Base-by-base conservation (phyloP, 1,140 invertebrate genomes). In the Antheraea pernyi region DNA sequence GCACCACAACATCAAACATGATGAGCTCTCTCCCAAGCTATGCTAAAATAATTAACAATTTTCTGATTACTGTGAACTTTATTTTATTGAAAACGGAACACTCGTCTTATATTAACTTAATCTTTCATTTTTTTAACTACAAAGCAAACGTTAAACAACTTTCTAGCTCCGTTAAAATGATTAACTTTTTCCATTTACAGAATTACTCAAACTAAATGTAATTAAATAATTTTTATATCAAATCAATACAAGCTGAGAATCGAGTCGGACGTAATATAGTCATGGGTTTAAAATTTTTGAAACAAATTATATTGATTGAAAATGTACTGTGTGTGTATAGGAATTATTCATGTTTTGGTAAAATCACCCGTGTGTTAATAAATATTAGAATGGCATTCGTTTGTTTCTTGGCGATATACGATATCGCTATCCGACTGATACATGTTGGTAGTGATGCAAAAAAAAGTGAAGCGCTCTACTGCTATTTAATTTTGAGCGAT, bases 41-140 rank as follows among this genome's bases (percentile, higher is more conserved):
- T 59, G 74, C 74, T 80, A 80, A 76, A 80, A 80, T 80, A 80
- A 79, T 80, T 80, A 78, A 80, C 77, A 78, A 80, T 78, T 71
- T 74, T 67, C 73, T 71, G 70, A 72, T 75, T 70, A 72, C 74
- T 73, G 74, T 70, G 67, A 70, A 69, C 72, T 74, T 71, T 53
- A 53, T 53, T 53, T 6, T 53, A 13, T n/a, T 53, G 0, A 46
- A 53, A 53, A n/a, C 46, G 46, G 46, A 53, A 16, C 46, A n/a
- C 13, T 53, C 11, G 16, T 53, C 13, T 16, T 13, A 11, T 53
- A 53, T 53, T 53, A 16, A 53, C 13, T 16, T 53, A 53, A 53
- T 53, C 6, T 53, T 9, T 53, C 22, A 53, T 53, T 53, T 53
- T 48, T 48, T 53, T 53, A 16, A 53, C 6, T 53, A 53, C 46